Conservation (phyloP, 2,797 vertebrate species). For the Poecilia velifera region DNA sequence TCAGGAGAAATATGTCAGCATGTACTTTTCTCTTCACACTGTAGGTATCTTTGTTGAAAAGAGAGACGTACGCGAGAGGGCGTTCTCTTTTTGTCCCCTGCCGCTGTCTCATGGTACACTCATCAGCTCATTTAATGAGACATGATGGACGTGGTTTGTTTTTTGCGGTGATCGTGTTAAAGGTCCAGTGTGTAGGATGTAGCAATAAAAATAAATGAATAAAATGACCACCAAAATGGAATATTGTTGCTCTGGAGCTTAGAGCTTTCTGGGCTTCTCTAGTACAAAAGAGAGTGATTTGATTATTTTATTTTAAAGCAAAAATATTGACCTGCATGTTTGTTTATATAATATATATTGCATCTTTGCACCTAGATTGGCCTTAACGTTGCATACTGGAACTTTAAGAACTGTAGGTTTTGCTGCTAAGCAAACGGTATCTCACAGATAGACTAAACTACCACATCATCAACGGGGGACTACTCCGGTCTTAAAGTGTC, state of each 20-base stretch:
- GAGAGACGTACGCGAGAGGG: conserved; percentile 75
- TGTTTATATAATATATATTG: not conserved
- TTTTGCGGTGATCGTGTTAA: conserved; percentile 63
- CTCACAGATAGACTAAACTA: conserved; percentile 32
- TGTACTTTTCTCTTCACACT: conserved; percentile 73
- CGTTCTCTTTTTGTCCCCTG: conserved; percentile 73
- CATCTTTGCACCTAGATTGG: not conserved
- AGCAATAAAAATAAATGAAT: not conserved
- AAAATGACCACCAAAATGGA: not conserved
- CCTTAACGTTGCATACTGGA: conserved; percentile 26
- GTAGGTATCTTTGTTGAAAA: conserved; percentile 81
- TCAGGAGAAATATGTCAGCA: conserved; percentile 59
- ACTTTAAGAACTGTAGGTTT: conserved; percentile 42
- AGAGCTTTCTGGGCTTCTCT: not conserved
- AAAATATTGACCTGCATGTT: not conserved
- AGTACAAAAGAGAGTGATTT: not conserved
- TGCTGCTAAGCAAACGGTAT: conserved; percentile 26
- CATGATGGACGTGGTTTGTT: conserved; percentile 41
- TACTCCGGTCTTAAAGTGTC: conserved; percentile 20
- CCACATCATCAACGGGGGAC: conserved; percentile 43
- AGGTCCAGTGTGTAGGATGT: conserved; percentile 29
- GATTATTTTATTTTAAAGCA: not conserved
- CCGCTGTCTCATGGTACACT: conserved; percentile 76
- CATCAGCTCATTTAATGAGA: conserved; percentile 52
- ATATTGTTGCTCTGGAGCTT: not conserved